A percentile compares a stretch with the other conserved stretches of the same genome.
These are phyloP conservation scores for Helicolenus hilgendorfi DNA, from an alignment of 2,797 vertebrate genomes.

Conservation along the genomic window DNA sequence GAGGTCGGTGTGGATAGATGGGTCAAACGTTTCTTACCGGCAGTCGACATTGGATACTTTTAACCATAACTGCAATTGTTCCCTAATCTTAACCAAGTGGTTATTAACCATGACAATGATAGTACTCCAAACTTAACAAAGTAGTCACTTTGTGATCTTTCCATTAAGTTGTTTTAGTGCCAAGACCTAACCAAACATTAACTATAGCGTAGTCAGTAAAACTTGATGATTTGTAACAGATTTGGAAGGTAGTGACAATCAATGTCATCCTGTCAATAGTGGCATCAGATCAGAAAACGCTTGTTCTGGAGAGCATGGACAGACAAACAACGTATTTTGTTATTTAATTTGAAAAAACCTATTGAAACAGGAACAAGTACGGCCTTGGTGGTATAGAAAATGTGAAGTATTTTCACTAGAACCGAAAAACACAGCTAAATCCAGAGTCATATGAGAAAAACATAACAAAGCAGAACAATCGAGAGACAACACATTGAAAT, in stretches of 20 bases:
- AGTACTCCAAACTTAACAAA: background rate
- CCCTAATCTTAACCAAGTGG: background rate
- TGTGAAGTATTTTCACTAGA: background rate
- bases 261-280: background rate
- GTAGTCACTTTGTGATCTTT: background rate
- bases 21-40: no score
- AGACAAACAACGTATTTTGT: background rate
- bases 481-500: constrained; percentile 30
- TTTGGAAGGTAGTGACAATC: background rate
- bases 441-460: constrained; percentile 14
- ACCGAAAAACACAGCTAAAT: background rate
- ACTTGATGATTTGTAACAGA: no score
- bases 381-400: background rate
- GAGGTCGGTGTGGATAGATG: no score
- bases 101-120: background rate
- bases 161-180: background rate
- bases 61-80: background rate
- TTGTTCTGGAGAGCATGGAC: background rate
- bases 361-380: no score
- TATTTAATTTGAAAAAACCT: background rate
- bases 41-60: no score
- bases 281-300: background rate
- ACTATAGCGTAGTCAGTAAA: no score
- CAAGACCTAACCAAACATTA: no score
- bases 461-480: constrained; percentile 47